Percentiles rank a stretch among this genome's conserved stretches.
Conservation (phyloP, 1,140 invertebrate genomes). For the Cotesia vestalis region DNA sequence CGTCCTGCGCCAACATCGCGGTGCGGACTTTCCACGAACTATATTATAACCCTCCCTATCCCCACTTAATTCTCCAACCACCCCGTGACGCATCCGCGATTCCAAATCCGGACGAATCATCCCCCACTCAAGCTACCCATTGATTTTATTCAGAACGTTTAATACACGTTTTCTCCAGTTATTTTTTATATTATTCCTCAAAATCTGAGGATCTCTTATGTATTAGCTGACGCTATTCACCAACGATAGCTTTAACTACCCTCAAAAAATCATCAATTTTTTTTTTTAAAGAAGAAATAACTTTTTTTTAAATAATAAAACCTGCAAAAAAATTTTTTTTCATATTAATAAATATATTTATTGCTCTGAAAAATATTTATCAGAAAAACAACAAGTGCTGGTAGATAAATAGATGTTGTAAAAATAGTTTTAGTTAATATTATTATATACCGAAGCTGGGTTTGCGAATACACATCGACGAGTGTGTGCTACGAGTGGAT, state of each 20-base stretch:
- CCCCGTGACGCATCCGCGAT: slow-evolving; percentile 39
- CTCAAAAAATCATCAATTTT: too few species aligned
- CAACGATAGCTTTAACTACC: too few species aligned
- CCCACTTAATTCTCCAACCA: slow-evolving; percentile 23
- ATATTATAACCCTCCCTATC: slow-evolving; percentile 45
- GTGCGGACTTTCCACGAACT: slow-evolving; percentile 56
- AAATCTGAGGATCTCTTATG: neutral
- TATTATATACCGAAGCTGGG: slow-evolving; percentile 40
- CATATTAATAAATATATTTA: too few species aligned
- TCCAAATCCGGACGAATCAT: slow-evolving; percentile 40
- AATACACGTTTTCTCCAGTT: neutral
- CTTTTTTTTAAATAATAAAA: too few species aligned
- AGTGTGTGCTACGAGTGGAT: slow-evolving; percentile 57
- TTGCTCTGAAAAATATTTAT: neutral
- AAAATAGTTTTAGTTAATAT: slow-evolving; percentile 13
- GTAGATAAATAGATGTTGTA: neutral
- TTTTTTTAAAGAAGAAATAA: too few species aligned
- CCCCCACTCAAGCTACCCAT: slow-evolving; percentile 30
- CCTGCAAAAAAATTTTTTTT: too few species aligned
- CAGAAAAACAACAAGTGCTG: neutral
- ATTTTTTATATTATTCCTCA: slow-evolving; percentile 3
- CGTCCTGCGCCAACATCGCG: slow-evolving; percentile 60
- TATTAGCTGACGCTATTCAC: neutral
- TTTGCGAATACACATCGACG: slow-evolving; percentile 48
- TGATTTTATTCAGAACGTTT: slow-evolving; percentile 37